These are phyloP conservation scores for Bradysia coprophila DNA, from an alignment of 1,140 invertebrate genomes.

Conservation along the genomic window DNA sequence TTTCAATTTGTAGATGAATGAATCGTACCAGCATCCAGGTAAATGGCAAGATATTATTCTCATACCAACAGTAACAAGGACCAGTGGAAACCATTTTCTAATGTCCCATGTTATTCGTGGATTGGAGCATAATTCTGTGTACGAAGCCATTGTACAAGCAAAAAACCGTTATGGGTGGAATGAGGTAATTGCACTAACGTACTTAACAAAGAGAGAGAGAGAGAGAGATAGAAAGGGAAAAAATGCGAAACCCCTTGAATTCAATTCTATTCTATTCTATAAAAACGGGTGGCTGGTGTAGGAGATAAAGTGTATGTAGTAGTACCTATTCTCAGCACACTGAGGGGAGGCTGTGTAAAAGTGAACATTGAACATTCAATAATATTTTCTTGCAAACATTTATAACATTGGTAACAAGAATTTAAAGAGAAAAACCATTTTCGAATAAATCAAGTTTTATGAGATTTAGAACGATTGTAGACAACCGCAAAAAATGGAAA, in stretches of 20 bases:
- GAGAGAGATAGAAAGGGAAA: not conserved
- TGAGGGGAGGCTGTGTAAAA: no score
- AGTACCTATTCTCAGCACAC: no score
- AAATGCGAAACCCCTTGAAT: not conserved
- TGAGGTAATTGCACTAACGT: conserved; percentile 23
- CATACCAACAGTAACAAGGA: conserved; percentile 16
- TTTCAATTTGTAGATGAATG: conserved; percentile 30
- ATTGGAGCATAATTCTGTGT: conserved; percentile 35
- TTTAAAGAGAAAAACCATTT: no score
- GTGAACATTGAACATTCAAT: no score
- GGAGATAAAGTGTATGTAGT: not conserved
- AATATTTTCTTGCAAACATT: no score
- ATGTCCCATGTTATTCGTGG: conserved; percentile 31
- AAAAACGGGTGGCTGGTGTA: not conserved
- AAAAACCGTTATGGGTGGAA: conserved; percentile 46
- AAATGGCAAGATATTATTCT: conserved; percentile 30
- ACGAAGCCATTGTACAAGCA: conserved; percentile 42
- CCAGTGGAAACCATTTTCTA: conserved; percentile 15
- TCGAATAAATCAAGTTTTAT: no score
- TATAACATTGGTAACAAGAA: no score
- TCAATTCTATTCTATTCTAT: not conserved
- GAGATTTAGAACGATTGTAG: no score
- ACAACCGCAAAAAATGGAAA: no score
- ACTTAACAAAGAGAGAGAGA: conserved; percentile 3
- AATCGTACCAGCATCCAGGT: conserved; percentile 29